These are phyloP conservation scores for Spongilla lacustris DNA, from an alignment of 37 sponge, comb jelly and placozoan genomes.

Conservation along the genomic window DNA sequence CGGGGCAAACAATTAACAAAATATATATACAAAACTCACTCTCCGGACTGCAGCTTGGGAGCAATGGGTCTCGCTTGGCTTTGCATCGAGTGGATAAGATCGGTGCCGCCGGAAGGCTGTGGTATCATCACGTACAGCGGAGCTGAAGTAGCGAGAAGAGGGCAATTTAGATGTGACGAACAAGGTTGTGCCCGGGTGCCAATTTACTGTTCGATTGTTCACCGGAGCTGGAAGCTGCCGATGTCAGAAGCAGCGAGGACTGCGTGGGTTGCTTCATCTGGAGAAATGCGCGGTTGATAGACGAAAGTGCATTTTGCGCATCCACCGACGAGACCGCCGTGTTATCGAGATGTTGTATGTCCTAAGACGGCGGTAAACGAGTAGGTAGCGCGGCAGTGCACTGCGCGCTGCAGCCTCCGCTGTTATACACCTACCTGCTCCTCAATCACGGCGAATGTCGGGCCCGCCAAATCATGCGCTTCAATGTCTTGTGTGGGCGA, in stretches of 20 bases:
- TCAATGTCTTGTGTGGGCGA: slow-evolving; percentile 15
- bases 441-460: slow-evolving; percentile 39
- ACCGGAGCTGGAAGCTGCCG: slow-evolving; percentile 2
- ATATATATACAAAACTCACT: slow-evolving; percentile 12
- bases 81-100: slow-evolving; percentile 67
- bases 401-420: neutral
- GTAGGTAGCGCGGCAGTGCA: neutral
- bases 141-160: slow-evolving; percentile 11
- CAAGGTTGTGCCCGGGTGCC: neutral
- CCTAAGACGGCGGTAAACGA: neutral
- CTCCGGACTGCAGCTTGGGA: slow-evolving; percentile 32
- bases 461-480: slow-evolving; percentile 39
- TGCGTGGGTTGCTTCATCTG: slow-evolving; percentile 49
- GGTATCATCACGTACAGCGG: slow-evolving; percentile 85
- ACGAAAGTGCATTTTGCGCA: neutral
- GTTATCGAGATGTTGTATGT: neutral
- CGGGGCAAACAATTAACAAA: neutral
- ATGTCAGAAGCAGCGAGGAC: slow-evolving; percentile 8
- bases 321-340: neutral
- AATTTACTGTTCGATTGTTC: neutral
- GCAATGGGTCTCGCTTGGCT: slow-evolving; percentile 64
- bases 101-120: slow-evolving; percentile 52
- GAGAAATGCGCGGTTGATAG: neutral
- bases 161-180: neutral
- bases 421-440: slow-evolving; percentile 3